Evolutionary conservation across 2,888 invertebrate species (phyloP).

Genomic region (Pristionchus arcanus): DNA sequence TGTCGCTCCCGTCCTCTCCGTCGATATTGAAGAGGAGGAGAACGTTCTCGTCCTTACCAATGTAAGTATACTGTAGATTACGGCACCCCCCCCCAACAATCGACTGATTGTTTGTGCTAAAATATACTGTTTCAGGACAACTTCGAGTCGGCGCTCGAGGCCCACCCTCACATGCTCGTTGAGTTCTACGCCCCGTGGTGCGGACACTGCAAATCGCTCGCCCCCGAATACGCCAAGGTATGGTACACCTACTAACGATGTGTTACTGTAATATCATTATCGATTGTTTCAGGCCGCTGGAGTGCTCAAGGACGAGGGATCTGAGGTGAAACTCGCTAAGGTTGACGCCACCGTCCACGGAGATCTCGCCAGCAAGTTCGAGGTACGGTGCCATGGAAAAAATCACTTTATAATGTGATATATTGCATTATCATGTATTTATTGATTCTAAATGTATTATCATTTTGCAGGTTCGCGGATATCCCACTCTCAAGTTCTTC

Average conservation of each 20-base stretch:
- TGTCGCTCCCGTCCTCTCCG: not conserved
- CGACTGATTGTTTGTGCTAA: not conserved
- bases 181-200: constrained; percentile 66
- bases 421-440: not conserved
- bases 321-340: constrained; percentile 91
- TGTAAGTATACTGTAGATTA: constrained; percentile 61
- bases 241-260: constrained; percentile 82
- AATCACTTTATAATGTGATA: not conserved
- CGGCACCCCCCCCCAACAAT: not conserved
- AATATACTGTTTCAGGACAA: constrained; percentile 82
- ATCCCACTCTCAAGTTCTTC: constrained; percentile 98
- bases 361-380: constrained; percentile 90
- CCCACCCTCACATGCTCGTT: constrained; percentile 85
- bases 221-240: constrained; percentile 94
- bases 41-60: constrained; percentile 82
- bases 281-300: constrained; percentile 53
- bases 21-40: constrained; percentile 65
- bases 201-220: constrained; percentile 63
- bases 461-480: constrained; percentile 86
- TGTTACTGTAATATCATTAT: not conserved
- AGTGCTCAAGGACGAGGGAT: constrained; percentile 84
- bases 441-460: not conserved
- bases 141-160: constrained; percentile 88
- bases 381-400: constrained; percentile 79
- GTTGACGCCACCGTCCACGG: constrained; percentile 86